Base-by-base conservation (phyloP, 1,140 invertebrate species). In the Drosophila ananassae region DNA sequence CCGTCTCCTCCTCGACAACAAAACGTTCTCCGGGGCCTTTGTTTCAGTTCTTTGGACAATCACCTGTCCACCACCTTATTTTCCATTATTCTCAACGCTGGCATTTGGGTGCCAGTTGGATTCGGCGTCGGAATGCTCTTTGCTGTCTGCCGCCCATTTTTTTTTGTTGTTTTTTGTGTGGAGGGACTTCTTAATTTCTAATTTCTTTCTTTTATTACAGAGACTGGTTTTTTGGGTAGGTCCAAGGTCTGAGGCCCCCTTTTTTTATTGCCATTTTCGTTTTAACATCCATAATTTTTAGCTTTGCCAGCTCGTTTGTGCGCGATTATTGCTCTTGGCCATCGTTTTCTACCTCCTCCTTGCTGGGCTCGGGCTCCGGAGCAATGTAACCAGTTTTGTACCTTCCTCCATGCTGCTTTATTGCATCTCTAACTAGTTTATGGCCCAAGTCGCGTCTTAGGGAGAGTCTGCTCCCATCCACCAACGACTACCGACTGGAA, bases 321-420 rank as follows among this genome's bases (percentile, higher is more conserved):
- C 12, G 71, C 50, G 77, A 71, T 77, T 77, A 79, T 60, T 79
- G 60, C 44, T 46, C 50, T 61, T 44, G 55, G 44, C 60, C 47
- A 63, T 77, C 48, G 55, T 55, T 62, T 83, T 66, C 37, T 54
- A 25, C 62, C 51, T 74, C 80, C 67, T 74, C 73, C 57, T 52
- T 59, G 52, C 58, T 60, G 17, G 41, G 41, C 21, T 21, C 34
- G 51, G 32, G 28, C 17, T 21, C 47, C 32, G 28, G 25, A 57
- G 74, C 64, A 87, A 85, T 87, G 74, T 75, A 85, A 85, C 81
- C 83, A 87, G 81, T 85, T 87, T 85, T 81, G 78, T 71, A 85
- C 81, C 81, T 85, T 83, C 55, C 44, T 69, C 69, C 59, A 77
- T 59, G 62, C 68, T 68, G 64, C 58, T 60, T 78, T 81, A 81